Evolutionary conservation across 2,888 invertebrate genomes (phyloP).

Genomic region (Philhelius pedissequus): DNA sequence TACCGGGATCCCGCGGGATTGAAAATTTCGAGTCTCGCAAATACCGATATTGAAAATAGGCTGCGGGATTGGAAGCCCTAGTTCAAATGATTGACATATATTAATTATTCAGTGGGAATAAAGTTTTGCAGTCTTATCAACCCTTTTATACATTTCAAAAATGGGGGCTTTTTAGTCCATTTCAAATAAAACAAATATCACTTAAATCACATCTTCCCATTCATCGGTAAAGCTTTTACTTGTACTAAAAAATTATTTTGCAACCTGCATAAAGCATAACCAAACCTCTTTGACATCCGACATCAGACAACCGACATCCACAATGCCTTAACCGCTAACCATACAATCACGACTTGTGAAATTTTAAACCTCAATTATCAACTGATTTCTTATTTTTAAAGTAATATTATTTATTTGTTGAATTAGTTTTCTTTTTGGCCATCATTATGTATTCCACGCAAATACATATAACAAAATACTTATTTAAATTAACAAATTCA

Average conservation of each 20-base stretch:
- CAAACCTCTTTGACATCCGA: not conserved
- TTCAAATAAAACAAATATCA: not conserved
- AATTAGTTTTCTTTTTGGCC: slow-evolving; percentile 5
- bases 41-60: too few relatives aligned
- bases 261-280: not conserved
- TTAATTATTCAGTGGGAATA: too few relatives aligned
- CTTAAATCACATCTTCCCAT: not conserved
- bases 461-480: not conserved
- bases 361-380: slow-evolving; percentile 11
- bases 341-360: slow-evolving; percentile 20
- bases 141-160: too few relatives aligned
- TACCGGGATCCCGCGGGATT: too few relatives aligned
- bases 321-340: not conserved
- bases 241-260: not conserved
- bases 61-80: too few relatives aligned
- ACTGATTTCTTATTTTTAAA: slow-evolving; percentile 10
- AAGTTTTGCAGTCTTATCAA: too few relatives aligned
- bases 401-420: slow-evolving; percentile 38
- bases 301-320: too few relatives aligned
- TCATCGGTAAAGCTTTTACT: not conserved
- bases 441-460: not conserved
- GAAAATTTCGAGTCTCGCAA: too few relatives aligned
- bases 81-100: too few relatives aligned
- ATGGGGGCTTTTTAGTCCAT: too few relatives aligned
- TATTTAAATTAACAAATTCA: not conserved